A percentile compares a stretch with the other conserved stretches of the same genome.
phyloP scores from a whole-genome alignment of 2,113 vertebrate species.

The Echinops telfairi region DNA sequence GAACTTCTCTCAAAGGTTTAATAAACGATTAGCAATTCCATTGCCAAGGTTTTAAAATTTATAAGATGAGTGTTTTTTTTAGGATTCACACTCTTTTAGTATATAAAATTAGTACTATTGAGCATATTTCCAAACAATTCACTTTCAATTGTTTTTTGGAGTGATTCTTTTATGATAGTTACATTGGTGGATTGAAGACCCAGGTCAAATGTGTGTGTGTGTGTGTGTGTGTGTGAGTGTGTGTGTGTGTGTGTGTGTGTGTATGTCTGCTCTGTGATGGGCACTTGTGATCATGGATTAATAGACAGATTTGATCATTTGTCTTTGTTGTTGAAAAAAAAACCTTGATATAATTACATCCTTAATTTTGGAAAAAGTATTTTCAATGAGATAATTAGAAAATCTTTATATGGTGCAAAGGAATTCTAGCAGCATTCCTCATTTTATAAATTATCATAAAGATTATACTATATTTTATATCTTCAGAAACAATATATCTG shows the following conservation, averaged over 20 bases:
- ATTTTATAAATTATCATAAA: neutral
- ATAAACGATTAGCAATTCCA: conserved; percentile 6
- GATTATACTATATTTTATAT: neutral
- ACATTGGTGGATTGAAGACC: neutral
- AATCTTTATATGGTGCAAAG: conserved; percentile 9
- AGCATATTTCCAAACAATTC: neutral
- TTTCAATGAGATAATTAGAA: neutral
- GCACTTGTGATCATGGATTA: neutral
- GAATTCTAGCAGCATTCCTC: neutral
- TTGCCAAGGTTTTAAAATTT: conserved; percentile 38
- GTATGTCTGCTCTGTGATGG: neutral
- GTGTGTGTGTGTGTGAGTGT: fast-evolving
- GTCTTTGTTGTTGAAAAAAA: conserved; percentile 41
- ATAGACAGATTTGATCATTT: neutral
- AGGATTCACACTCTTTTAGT: neutral
- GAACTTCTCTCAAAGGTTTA: neutral
- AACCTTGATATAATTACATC: neutral
- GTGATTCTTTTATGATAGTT: neutral
- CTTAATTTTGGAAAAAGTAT: conserved; percentile 29
- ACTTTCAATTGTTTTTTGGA: neutral
- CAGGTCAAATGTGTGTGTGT: neutral
- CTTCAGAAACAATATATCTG: neutral
- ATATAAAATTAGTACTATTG: neutral
- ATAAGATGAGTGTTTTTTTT: neutral
- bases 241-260: fast-evolving